These are phyloP conservation scores for Minunthozetes semirufus DNA, from an alignment of 2,888 invertebrate species.

Conservation along the genomic window DNA sequence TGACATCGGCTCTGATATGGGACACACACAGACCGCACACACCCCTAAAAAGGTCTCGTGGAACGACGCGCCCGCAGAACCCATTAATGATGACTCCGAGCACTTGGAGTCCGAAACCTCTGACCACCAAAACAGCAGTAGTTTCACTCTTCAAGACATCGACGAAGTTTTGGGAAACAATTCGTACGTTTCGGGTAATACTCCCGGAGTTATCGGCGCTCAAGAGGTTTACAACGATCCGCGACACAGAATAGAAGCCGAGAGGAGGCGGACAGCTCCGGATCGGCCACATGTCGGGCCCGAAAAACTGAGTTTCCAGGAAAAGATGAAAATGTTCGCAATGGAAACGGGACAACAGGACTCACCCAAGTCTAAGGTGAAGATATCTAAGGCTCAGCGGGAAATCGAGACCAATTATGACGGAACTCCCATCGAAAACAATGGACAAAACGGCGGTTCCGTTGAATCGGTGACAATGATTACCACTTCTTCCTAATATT, in stretches of 20 bases:
- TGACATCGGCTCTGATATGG: background rate
- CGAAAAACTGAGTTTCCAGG: constrained; percentile 91
- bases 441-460: background rate
- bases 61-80: constrained; percentile 33
- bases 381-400: constrained; percentile 88
- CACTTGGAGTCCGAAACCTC: constrained; percentile 36
- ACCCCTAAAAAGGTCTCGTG: constrained; percentile 37
- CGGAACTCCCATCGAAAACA: background rate
- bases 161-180: constrained; percentile 43
- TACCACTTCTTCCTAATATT: constrained; percentile 22
- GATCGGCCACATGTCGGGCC: constrained; percentile 61
- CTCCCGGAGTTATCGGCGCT: constrained; percentile 93
- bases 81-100: constrained; percentile 1
- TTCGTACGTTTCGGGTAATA: constrained; percentile 54
- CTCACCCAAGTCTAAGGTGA: constrained; percentile 89
- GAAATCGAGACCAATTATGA: constrained; percentile 65
- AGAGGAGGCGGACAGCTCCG: constrained; percentile 60
- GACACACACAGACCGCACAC: too few relatives aligned
- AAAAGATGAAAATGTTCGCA: constrained; percentile 99
- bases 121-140: constrained; percentile 27
- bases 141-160: constrained; percentile 46
- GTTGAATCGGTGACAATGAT: constrained; percentile 8
- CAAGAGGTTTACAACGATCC: constrained; percentile 98
- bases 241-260: constrained; percentile 74
- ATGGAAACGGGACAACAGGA: constrained; percentile 85